Percentiles rank a stretch among this genome's conserved stretches.
These are phyloP conservation scores for Thaumatotibia leucotreta DNA, from an alignment of 1,140 invertebrate species.

Conservation along the genomic window DNA sequence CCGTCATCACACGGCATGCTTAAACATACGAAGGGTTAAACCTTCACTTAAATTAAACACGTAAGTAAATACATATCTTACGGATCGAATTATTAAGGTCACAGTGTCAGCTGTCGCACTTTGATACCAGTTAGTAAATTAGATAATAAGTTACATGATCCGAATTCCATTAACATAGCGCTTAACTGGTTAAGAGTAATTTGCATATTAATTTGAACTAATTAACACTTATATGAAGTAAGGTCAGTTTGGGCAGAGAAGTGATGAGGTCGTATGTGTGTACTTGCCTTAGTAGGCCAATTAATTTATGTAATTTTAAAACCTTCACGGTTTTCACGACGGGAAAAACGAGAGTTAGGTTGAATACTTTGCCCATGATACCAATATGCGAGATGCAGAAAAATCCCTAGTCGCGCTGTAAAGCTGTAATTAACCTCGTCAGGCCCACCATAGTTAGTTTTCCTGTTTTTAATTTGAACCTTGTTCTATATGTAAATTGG, in stretches of 20 bases:
- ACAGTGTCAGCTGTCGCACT: background rate
- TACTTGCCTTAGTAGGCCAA: background rate
- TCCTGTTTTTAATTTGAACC: too few relatives aligned
- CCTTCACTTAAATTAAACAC: background rate
- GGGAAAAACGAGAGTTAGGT: too few relatives aligned
- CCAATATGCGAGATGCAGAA: too few relatives aligned
- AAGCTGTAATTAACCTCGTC: too few relatives aligned
- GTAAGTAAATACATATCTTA: background rate
- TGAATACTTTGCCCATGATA: too few relatives aligned
- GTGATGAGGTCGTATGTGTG: background rate
- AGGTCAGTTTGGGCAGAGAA: background rate
- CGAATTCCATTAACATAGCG: background rate
- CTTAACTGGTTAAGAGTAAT: background rate
- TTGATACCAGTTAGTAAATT: background rate
- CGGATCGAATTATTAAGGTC: background rate
- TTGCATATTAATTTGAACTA: background rate
- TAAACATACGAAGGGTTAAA: too few relatives aligned
- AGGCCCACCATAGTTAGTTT: too few relatives aligned
- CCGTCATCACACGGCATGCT: too few relatives aligned
- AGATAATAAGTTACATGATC: slow-evolving; percentile 12
- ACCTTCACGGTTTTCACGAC: too few relatives aligned
- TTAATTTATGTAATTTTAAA: background rate
- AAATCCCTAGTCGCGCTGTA: too few relatives aligned
- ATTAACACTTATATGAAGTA: background rate
- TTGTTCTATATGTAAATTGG: too few relatives aligned